Percentiles rank a stretch among this genome's conserved stretches.
Conservation (phyloP, 2,113 vertebrate genomes). For the Phalacrocorax carbo region DNA sequence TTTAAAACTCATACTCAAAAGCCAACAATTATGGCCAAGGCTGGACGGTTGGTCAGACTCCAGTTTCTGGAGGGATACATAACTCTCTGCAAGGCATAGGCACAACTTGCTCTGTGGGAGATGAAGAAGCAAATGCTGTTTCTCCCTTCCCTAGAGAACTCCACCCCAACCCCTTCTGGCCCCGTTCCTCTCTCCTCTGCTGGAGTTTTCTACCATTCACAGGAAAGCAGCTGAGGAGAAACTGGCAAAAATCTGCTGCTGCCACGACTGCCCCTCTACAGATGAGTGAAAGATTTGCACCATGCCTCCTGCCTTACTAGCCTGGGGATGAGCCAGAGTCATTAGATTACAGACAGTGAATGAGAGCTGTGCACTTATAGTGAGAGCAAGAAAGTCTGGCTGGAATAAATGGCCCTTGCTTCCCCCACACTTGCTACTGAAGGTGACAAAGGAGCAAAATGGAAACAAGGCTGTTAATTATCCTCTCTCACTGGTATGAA, state of each 20-base stretch:
- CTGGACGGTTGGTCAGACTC: background rate
- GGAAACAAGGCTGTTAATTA: background rate
- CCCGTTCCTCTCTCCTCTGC: background rate
- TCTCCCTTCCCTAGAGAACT: accelerated
- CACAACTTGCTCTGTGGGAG: background rate
- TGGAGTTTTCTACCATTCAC: background rate
- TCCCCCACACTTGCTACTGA: background rate
- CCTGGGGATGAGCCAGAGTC: no score
- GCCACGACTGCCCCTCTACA: background rate
- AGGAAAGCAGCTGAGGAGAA: background rate
- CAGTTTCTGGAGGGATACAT: background rate
- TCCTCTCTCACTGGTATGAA: background rate
- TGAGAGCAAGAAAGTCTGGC: background rate
- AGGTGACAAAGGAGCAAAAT: background rate
- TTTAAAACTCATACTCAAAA: background rate
- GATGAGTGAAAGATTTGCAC: background rate
- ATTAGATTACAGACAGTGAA: background rate
- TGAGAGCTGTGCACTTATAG: background rate
- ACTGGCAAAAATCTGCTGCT: background rate
- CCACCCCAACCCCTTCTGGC: background rate
- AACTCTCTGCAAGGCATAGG: background rate
- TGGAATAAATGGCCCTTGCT: background rate
- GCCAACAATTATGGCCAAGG: background rate
- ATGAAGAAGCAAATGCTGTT: background rate
- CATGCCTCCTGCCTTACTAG: background rate